phyloP scores from a whole-genome alignment of 2,888 invertebrate species.

The Drosophila sordidapex region DNA sequence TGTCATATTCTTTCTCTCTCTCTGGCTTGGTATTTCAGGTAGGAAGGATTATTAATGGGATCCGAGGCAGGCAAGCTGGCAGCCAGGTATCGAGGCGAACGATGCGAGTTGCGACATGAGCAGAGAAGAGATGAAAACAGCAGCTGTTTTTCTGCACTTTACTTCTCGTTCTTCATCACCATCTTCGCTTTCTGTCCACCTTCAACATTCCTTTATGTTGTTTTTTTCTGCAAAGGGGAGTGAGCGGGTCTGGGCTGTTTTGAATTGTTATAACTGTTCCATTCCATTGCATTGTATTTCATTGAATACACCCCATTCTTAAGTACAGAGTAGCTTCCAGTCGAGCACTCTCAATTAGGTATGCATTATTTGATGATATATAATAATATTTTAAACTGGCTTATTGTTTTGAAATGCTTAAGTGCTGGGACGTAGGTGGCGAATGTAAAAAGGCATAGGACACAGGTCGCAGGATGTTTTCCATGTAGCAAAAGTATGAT shows the following conservation, averaged over 20 bases:
- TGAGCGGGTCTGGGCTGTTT: neutral
- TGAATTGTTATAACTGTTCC: neutral
- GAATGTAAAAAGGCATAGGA: neutral
- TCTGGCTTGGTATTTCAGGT: slow-evolving; percentile 2
- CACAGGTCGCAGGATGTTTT: neutral
- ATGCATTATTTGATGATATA: neutral
- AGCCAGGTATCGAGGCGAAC: slow-evolving; percentile 14
- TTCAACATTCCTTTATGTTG: neutral
- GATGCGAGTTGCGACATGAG: neutral
- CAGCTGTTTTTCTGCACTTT: slow-evolving; percentile 5
- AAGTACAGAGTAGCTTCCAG: neutral
- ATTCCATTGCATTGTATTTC: neutral
- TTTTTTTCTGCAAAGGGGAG: neutral
- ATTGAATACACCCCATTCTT: neutral
- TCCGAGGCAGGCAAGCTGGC: neutral
- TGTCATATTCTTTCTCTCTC: slow-evolving; percentile 13
- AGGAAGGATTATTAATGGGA: neutral
- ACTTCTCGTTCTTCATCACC: neutral
- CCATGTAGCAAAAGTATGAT: slow-evolving; percentile 9
- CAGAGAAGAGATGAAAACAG: neutral
- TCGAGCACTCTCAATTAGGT: neutral
- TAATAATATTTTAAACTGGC: neutral
- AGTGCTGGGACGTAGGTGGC: neutral
- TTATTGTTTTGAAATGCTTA: slow-evolving; percentile 38
- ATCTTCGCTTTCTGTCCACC: neutral